phyloP scores from a whole-genome alignment of 2,888 invertebrate genomes.

The Eristalis tenax region DNA sequence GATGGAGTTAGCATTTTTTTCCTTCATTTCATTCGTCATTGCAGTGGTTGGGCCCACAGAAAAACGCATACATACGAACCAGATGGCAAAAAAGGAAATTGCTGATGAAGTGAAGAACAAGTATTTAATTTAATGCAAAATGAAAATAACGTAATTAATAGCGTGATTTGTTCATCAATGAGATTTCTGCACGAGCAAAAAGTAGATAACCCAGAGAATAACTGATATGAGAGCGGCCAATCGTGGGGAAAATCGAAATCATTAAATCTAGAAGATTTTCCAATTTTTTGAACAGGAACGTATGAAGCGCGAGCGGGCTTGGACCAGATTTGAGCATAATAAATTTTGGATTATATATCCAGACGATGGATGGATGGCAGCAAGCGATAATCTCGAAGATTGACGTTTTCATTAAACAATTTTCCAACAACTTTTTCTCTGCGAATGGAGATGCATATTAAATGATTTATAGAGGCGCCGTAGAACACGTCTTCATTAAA shows the following conservation, averaged over 20 bases:
- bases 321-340: neutral
- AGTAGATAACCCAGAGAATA: neutral
- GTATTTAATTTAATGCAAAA: conserved; percentile 49
- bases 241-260: conserved; percentile 33
- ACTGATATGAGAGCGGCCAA: conserved; percentile 17
- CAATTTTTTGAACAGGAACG: conserved; percentile 16
- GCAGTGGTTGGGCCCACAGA: neutral
- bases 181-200: conserved; percentile 10
- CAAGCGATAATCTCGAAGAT: neutral
- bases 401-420: conserved; percentile 34
- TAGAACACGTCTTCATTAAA: neutral
- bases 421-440: conserved; percentile 54
- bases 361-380: neutral
- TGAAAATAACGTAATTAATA: conserved; percentile 52
- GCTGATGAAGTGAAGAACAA: conserved; percentile 34
- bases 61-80: neutral
- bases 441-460: neutral
- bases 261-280: conserved; percentile 9
- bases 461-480: neutral
- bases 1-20: conserved; percentile 10
- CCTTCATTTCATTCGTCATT: neutral
- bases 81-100: conserved; percentile 45
- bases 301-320: neutral
- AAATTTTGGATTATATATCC: conserved; percentile 4
- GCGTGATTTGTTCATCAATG: conserved; percentile 33